Percentiles rank a stretch among this genome's conserved stretches.
Conservation (phyloP, 2,888 invertebrate species). For the Eristalis arbustorum region DNA sequence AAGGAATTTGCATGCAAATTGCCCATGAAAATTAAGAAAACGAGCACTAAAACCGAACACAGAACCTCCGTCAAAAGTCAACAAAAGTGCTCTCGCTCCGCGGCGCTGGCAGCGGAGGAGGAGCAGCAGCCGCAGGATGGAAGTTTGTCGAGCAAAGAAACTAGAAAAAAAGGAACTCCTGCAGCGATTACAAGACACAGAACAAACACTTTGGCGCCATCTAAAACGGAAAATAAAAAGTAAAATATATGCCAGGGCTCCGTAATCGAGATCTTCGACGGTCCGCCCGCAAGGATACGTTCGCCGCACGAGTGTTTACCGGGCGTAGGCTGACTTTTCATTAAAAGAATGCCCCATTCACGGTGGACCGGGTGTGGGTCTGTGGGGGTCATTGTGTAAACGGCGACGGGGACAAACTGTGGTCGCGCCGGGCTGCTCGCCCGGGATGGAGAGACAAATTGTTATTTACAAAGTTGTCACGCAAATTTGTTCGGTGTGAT, state of each 20-base stretch:
- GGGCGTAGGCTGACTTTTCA: constrained; percentile 46
- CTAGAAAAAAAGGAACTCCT: constrained; percentile 42
- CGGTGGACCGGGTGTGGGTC: neutral
- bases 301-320: constrained; percentile 32
- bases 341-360: constrained; percentile 40
- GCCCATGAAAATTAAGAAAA: constrained; percentile 67
- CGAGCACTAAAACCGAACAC: constrained; percentile 30
- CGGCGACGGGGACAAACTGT: neutral
- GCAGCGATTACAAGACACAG: constrained; percentile 68
- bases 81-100: constrained; percentile 1
- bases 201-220: constrained; percentile 68
- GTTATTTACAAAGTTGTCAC: constrained; percentile 67
- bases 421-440: neutral
- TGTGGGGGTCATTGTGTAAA: neutral
- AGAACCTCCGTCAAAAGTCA: constrained; percentile 59
- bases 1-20: constrained; percentile 67
- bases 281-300: constrained; percentile 10
- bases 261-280: constrained; percentile 61
- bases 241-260: constrained; percentile 33
- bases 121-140: neutral
- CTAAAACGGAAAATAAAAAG: constrained; percentile 43
- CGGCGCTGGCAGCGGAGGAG: too few relatives aligned
- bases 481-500: constrained; percentile 51
- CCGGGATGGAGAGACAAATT: constrained; percentile 53
- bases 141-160: neutral